phyloP scores from a whole-genome alignment of 2,113 vertebrate species.

The Barbus barbus region DNA sequence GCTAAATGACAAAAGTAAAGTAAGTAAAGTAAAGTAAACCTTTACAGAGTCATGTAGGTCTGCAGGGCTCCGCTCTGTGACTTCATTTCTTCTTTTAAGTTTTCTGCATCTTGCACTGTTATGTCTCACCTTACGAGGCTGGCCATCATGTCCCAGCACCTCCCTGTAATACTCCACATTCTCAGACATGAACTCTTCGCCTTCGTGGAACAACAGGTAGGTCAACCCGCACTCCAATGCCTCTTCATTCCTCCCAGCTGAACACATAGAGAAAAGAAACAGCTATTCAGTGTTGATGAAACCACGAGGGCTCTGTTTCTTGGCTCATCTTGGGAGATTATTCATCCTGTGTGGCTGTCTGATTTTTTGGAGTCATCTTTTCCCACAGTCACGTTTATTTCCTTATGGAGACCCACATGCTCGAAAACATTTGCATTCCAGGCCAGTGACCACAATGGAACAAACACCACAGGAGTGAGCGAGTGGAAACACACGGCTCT shows the following conservation, averaged over 20 bases:
- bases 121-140: slow-evolving; percentile 70
- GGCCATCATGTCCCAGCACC: slow-evolving; percentile 69
- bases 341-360: neutral
- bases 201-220: slow-evolving; percentile 88
- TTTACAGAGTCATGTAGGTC: no score
- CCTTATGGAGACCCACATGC: neutral
- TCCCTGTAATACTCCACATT: slow-evolving; percentile 83
- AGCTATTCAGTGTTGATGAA: neutral
- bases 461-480: slow-evolving; percentile 44
- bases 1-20: no score
- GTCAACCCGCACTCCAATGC: slow-evolving; percentile 84
- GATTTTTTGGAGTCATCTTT: slow-evolving; percentile 10
- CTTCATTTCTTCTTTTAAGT: no score
- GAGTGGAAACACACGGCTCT: slow-evolving; percentile 56
- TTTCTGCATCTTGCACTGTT: neutral
- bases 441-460: slow-evolving; percentile 52
- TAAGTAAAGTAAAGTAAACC: no score
- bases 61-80: no score
- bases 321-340: no score
- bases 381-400: neutral
- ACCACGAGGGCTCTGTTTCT: slow-evolving; percentile 8
- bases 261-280: neutral
- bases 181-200: slow-evolving; percentile 85
- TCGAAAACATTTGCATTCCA: slow-evolving; percentile 55
- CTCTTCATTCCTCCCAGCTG: slow-evolving; percentile 80